phyloP scores from a whole-genome alignment of 2,797 vertebrate genomes.

The Chaetophractus vellerosus region DNA sequence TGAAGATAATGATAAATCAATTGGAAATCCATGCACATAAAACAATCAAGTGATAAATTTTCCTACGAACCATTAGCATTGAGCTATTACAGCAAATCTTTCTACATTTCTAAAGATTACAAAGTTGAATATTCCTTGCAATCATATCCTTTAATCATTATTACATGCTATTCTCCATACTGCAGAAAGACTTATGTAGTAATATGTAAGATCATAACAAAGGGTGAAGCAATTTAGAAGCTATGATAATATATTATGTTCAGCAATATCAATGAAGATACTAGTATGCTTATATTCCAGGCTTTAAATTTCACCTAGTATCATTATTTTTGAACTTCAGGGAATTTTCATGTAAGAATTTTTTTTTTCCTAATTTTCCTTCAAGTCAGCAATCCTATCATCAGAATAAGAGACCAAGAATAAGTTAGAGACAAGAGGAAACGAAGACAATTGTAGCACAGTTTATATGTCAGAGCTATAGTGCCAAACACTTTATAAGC shows the following conservation, averaged over 20 bases:
- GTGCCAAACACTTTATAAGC: conserved; percentile 63
- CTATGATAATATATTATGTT: background rate
- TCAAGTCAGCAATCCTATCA: conserved; percentile 54
- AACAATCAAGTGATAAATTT: background rate
- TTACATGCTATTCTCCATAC: background rate
- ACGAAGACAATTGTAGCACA: conserved; percentile 51
- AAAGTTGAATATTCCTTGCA: background rate
- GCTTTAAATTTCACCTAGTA: conserved; percentile 13
- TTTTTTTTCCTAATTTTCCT: conserved; percentile 34
- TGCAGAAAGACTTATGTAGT: background rate
- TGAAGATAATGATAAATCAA: background rate
- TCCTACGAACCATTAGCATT: background rate
- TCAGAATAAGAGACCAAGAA: background rate
- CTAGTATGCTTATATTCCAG: background rate
- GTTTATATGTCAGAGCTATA: conserved; percentile 51
- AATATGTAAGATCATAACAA: background rate
- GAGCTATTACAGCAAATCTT: background rate
- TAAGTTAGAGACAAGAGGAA: conserved; percentile 18
- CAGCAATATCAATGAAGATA: background rate
- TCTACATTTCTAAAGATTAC: conserved; percentile 22
- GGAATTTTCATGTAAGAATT: background rate
- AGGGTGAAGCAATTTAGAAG: background rate
- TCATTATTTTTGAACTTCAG: background rate
- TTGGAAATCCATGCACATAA: background rate
- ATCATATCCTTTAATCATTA: background rate